Base-by-base conservation (phyloP, 2,888 invertebrate species). In the Hirtodrosophila trivittata region DNA sequence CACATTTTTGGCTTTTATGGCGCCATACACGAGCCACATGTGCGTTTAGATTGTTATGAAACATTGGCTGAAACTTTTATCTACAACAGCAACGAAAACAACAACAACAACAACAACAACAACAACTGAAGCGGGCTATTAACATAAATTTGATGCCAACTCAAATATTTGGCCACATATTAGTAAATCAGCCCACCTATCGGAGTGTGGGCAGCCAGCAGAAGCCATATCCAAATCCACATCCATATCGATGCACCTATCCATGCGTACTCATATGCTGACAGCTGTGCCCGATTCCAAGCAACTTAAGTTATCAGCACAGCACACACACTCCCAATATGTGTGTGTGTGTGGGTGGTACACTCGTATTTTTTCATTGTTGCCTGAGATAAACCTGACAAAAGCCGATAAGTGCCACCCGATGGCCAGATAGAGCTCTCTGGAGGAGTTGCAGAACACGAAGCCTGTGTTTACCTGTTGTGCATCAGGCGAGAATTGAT, bases 201-300 rank as follows among this genome's bases (percentile, higher is more conserved):
- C 13, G 6, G 8, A 13, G 21, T 1, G 3, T 25, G 9, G 1
- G 3, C 0, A 8, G 14, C 1, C 57, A 26, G 50, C 66, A 57
- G 47, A 54, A 14, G 42, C 26, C 35, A 32, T 12, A 21, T 6
- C 35, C 32, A 10, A 28, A 38, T 46, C 16, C 25, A 30, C 28
- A 30, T 38, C 13, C 18, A 60, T 41, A 32, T 25, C 32, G 7
- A 28, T 28, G n/a, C 28, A 28, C 41, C 33, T 21, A 10, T 42
- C 50, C 30, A 35, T 67, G 52, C 57, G 57, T 52, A 59, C 33
- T 26, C 28, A 47, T 42, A 58, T 46, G 32, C 14, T 71, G 81
- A 81, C 81, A 82, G 86, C 81, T 82, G 81, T 45, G 60, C 59
- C 12, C 25, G 75, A 57, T 86, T 84, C 62, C 86, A 66, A 55